phyloP scores from a whole-genome alignment of 1,140 invertebrate species.

The Drosophila suzukii region DNA sequence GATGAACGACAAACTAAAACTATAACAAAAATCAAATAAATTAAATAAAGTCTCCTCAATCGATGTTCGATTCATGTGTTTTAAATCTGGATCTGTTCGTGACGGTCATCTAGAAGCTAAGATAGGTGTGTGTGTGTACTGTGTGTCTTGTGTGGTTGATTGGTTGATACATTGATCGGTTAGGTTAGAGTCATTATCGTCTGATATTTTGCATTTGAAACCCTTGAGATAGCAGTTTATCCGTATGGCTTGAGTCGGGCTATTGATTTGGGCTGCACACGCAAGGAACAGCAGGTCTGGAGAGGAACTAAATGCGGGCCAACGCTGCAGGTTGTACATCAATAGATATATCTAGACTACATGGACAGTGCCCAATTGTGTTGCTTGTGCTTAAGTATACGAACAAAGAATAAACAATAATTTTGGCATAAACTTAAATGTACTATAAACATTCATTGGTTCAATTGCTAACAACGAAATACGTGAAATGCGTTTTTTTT shows the following conservation, averaged over 20 bases:
- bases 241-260: slow-evolving; percentile 52
- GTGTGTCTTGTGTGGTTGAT: slow-evolving; percentile 33
- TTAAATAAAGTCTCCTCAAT: slow-evolving; percentile 63
- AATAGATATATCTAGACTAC: slow-evolving; percentile 47
- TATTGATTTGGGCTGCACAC: slow-evolving; percentile 51
- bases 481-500: slow-evolving; percentile 30
- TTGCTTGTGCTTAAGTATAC: slow-evolving; percentile 67
- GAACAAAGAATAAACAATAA: slow-evolving; percentile 49
- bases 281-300: slow-evolving; percentile 45
- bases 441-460: slow-evolving; percentile 65
- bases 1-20: slow-evolving; percentile 59
- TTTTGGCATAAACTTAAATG: slow-evolving; percentile 74
- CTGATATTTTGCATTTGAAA: slow-evolving; percentile 55
- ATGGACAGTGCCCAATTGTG: slow-evolving; percentile 60
- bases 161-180: slow-evolving; percentile 40
- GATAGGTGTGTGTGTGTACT: slow-evolving; percentile 12
- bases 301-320: slow-evolving; percentile 66
- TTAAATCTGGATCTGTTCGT: not conserved
- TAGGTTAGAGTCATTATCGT: slow-evolving; percentile 47
- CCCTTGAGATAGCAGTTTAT: slow-evolving; percentile 69
- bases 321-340: slow-evolving; percentile 39
- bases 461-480: slow-evolving; percentile 50
- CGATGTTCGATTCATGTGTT: slow-evolving; percentile 30
- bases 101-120: slow-evolving; percentile 35
- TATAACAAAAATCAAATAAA: slow-evolving; percentile 74